Conservation (phyloP, 2,113 vertebrate species). For the Poecile atricapillus region DNA sequence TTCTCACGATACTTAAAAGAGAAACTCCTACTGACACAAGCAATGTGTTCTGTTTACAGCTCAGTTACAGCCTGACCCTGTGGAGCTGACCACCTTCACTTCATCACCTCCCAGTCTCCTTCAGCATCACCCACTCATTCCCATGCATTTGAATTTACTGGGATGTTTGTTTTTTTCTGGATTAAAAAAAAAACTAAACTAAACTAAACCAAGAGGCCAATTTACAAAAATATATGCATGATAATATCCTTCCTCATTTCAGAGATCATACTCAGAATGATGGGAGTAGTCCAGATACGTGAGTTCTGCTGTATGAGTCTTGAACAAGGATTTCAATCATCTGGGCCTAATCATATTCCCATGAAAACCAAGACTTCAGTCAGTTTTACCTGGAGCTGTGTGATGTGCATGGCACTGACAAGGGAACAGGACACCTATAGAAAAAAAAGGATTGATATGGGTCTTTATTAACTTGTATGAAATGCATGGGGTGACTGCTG, state of each 20-base stretch:
- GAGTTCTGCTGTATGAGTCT: background rate
- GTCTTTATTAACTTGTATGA: background rate
- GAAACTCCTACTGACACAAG: background rate
- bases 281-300: background rate
- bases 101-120: background rate
- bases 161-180: background rate
- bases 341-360: background rate
- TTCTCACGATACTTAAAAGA: background rate
- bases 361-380: background rate
- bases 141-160: background rate
- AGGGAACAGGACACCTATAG: background rate
- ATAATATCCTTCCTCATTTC: background rate
- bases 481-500: background rate
- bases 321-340: background rate
- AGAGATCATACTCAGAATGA: background rate
- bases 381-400: background rate
- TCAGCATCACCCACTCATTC: background rate
- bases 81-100: fast-evolving
- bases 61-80: background rate
- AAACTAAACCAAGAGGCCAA: background rate
- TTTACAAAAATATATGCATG: background rate
- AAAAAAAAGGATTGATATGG: background rate
- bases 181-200: background rate
- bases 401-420: background rate
- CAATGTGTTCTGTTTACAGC: background rate